Percentiles rank a stretch among this genome's conserved stretches.
Conservation (phyloP, 2,888 invertebrate genomes). For the Clivina fossor region DNA sequence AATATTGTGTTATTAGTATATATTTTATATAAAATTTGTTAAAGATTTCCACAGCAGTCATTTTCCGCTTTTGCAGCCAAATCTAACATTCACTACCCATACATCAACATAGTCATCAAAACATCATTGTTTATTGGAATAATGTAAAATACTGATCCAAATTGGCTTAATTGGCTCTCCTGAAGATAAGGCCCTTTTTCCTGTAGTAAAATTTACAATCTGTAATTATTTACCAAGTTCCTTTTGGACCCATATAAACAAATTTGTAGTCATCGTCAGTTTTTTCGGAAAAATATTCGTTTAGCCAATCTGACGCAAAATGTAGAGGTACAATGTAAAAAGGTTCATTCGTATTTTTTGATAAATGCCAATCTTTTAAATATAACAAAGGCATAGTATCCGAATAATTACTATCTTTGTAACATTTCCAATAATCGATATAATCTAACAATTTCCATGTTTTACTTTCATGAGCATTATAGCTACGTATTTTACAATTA, state of each 20-base stretch:
- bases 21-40: too few relatives aligned
- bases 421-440: conserved; percentile 67
- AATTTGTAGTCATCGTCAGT: conserved; percentile 91
- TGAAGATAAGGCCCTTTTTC: too few relatives aligned
- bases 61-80: too few relatives aligned
- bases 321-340: conserved; percentile 79
- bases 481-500: conserved; percentile 73
- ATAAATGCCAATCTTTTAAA: conserved; percentile 91
- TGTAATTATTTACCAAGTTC: conserved; percentile 73
- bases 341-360: conserved; percentile 61
- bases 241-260: conserved; percentile 94
- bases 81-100: too few relatives aligned
- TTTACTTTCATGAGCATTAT: conserved; percentile 73
- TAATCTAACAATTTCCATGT: conserved; percentile 71
- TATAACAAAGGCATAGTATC: conserved; percentile 63
- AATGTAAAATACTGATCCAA: too few relatives aligned
- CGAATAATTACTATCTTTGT: conserved; percentile 51
- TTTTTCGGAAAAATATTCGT: conserved; percentile 77
- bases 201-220: conserved; percentile 7
- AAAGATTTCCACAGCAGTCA: too few relatives aligned
- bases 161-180: too few relatives aligned
- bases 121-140: too few relatives aligned
- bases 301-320: conserved; percentile 93
- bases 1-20: too few relatives aligned
- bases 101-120: too few relatives aligned